Conservation (phyloP, 2,797 vertebrate species). For the Oophaga sylvatica region DNA sequence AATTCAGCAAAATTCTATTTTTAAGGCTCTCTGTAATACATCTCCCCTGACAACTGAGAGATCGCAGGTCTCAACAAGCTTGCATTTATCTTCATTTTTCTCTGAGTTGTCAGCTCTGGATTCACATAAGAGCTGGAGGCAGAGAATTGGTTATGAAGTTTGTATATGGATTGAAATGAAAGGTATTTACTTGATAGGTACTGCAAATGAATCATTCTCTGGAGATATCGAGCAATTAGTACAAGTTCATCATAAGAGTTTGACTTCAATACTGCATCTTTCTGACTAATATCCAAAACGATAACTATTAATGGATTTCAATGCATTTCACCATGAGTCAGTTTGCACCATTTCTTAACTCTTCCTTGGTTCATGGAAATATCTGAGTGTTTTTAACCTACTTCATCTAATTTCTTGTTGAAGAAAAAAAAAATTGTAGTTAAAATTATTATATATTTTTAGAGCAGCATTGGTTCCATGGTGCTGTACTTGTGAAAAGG, state of each 20-base stretch:
- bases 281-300: not conserved
- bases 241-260: not conserved
- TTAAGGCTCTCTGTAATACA: not conserved
- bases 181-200: not conserved
- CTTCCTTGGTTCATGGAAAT: not conserved
- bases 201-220: not conserved
- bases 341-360: not conserved
- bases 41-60: not conserved
- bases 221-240: not conserved
- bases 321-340: not conserved
- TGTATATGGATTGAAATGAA: slow-evolving; percentile 11
- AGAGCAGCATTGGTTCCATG: too few species aligned
- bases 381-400: not conserved
- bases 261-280: not conserved
- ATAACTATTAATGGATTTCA: not conserved
- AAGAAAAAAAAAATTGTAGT: too few species aligned
- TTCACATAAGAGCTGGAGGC: slow-evolving; percentile 32
- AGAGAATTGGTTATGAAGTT: slow-evolving; percentile 20
- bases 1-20: not conserved
- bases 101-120: slow-evolving; percentile 18
- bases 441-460: too few species aligned
- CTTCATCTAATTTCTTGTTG: not conserved
- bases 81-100: slow-evolving; percentile 14
- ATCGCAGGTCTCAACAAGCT: slow-evolving; percentile 20
- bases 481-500: too few species aligned